Evolutionary conservation across 64 coral and sea anemone genomes (phyloP).

Genomic region (Orbicella faveolata): DNA sequence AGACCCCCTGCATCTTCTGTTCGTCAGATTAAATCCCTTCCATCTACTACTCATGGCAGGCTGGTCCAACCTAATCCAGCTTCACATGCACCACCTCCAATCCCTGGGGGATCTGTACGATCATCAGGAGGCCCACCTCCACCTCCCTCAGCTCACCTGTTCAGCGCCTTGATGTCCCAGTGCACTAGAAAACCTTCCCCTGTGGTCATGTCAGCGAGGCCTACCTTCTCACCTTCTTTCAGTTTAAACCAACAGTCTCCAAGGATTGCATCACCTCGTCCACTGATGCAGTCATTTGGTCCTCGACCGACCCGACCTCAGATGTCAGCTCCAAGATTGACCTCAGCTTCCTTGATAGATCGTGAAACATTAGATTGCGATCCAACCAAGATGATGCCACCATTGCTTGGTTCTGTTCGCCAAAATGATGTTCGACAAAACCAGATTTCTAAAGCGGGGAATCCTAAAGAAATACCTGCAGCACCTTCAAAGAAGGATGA

Average conservation of each 20-base stretch:
- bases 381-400: background rate
- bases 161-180: slow-evolving; percentile 72
- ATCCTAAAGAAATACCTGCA: background rate
- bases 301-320: slow-evolving; percentile 2
- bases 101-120: background rate
- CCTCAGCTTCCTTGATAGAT: background rate
- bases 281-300: background rate
- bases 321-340: background rate
- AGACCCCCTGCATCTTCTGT: background rate
- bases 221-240: background rate
- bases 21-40: background rate
- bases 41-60: background rate
- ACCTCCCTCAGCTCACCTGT: slow-evolving; percentile 74
- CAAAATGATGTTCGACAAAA: background rate
- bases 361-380: background rate
- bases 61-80: background rate
- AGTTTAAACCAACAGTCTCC: background rate
- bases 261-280: background rate
- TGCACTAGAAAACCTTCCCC: slow-evolving; percentile 54
- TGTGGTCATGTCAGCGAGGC: slow-evolving; percentile 55
- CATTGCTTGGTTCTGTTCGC: background rate
- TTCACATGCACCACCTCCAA: background rate
- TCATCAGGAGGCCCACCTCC: slow-evolving; percentile 62
- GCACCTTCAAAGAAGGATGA: background rate
- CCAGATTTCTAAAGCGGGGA: background rate